Evolutionary conservation across 2,797 vertebrate species (phyloP).

Genomic region (Ptychobarbus kaznakovi): DNA sequence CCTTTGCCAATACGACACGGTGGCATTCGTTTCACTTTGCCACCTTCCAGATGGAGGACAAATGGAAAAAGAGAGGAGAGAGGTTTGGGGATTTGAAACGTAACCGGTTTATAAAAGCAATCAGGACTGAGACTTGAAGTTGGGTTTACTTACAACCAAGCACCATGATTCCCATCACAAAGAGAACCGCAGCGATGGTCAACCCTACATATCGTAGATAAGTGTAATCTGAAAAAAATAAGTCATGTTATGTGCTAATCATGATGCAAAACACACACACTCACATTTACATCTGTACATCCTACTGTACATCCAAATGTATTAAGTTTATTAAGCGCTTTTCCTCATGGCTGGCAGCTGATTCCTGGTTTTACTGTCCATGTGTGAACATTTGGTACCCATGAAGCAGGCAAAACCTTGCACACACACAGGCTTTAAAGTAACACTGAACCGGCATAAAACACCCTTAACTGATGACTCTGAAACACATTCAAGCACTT

Average conservation of each 20-base stretch:
- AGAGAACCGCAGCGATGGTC: constrained; percentile 72
- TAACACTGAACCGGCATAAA: constrained; percentile 10
- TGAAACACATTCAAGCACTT: neutral
- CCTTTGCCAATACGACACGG: constrained; percentile 66
- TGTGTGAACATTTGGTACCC: neutral
- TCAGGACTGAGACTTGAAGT: neutral
- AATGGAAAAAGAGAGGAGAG: constrained; percentile 13
- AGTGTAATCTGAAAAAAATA: constrained; percentile 69
- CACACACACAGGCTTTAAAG: neutral
- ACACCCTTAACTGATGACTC: constrained; percentile 7
- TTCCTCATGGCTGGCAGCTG: neutral
- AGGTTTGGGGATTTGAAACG: constrained; percentile 3
- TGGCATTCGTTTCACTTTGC: constrained; percentile 65
- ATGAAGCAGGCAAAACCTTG: neutral
- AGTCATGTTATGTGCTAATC: neutral
- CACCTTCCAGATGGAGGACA: constrained; percentile 64
- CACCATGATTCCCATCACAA: constrained; percentile 76
- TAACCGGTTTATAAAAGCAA: neutral
- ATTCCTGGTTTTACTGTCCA: neutral
- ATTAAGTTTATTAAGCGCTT: neutral
- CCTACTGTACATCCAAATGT: neutral
- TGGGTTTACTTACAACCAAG: constrained; percentile 73
- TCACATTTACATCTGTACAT: neutral
- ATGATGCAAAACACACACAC: constrained; percentile 24
- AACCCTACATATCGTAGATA: constrained; percentile 69